Evolutionary conservation across 2,113 vertebrate species (phyloP).

Genomic region (Trichomycterus rosablanca): DNA sequence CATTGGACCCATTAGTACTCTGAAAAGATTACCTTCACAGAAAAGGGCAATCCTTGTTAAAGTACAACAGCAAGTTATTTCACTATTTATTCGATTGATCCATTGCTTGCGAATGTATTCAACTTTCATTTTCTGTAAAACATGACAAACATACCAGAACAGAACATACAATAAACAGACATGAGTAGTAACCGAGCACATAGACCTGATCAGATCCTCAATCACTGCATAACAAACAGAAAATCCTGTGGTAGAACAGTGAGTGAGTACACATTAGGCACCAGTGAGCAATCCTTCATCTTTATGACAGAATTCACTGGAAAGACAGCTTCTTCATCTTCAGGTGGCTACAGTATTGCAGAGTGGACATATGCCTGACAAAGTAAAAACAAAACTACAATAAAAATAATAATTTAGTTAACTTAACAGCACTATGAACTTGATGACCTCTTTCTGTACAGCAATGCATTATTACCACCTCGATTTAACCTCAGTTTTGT

Average conservation of each 20-base stretch:
- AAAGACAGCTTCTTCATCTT: constrained; percentile 20
- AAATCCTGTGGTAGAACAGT: constrained; percentile 12
- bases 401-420: constrained; percentile 69
- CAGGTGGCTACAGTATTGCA: constrained; percentile 42
- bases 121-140: constrained; percentile 55
- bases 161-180: constrained; percentile 50
- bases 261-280: background rate
- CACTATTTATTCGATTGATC: constrained; percentile 59
- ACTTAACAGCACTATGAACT: constrained; percentile 60
- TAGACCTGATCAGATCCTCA: constrained; percentile 45
- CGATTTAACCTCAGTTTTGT: constrained; percentile 26
- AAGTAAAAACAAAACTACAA: constrained; percentile 49
- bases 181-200: constrained; percentile 45
- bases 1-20: too few species aligned
- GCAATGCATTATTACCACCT: constrained; percentile 37
- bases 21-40: too few species aligned
- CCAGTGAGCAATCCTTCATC: background rate
- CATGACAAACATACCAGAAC: constrained; percentile 29
- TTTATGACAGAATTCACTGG: constrained; percentile 18
- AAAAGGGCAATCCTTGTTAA: background rate
- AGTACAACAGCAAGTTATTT: background rate
- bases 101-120: constrained; percentile 54
- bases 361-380: constrained; percentile 33
- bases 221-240: constrained; percentile 40
- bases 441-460: constrained; percentile 55